Percentiles rank a stretch among this genome's conserved stretches.
phyloP scores from a whole-genome alignment of 2,888 invertebrate genomes.

The Phengaris arion region DNA sequence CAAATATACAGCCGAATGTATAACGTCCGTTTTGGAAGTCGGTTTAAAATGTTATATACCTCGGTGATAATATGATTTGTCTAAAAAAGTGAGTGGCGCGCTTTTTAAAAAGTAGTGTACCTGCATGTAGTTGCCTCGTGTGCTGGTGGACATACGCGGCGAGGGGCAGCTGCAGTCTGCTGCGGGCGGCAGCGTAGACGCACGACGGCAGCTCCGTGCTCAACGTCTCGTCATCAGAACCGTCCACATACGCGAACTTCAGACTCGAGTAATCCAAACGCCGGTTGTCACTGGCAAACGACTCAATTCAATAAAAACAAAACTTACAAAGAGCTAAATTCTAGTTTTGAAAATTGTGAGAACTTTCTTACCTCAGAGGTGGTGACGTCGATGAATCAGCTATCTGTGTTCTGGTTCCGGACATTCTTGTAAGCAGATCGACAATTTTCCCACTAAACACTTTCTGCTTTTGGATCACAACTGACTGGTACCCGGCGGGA shows the following conservation, averaged over 20 bases:
- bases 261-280: conserved; percentile 64
- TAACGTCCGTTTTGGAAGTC: no score
- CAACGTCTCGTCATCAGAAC: conserved; percentile 74
- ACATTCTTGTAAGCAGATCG: conserved; percentile 48
- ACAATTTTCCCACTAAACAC: conserved; percentile 39
- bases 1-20: no score
- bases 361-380: conserved; percentile 76
- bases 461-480: conserved; percentile 35
- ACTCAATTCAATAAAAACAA: conserved; percentile 28
- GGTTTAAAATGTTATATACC: no score
- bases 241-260: conserved; percentile 69
- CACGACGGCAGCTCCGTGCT: conserved; percentile 89
- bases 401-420: conserved; percentile 78
- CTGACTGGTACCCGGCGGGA: conserved; percentile 36
- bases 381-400: conserved; percentile 86
- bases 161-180: conserved; percentile 63
- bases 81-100: background rate
- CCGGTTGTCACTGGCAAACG: conserved; percentile 55
- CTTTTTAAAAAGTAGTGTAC: conserved; percentile 41
- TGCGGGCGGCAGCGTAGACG: conserved; percentile 84
- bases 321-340: conserved; percentile 23
- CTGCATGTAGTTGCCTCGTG: conserved; percentile 64
- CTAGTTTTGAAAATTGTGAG: conserved; percentile 28
- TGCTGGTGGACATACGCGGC: conserved; percentile 75
- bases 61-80: no score